These are phyloP conservation scores for Myotis davidii DNA, from an alignment of 2,113 vertebrate species.

Conservation along the genomic window DNA sequence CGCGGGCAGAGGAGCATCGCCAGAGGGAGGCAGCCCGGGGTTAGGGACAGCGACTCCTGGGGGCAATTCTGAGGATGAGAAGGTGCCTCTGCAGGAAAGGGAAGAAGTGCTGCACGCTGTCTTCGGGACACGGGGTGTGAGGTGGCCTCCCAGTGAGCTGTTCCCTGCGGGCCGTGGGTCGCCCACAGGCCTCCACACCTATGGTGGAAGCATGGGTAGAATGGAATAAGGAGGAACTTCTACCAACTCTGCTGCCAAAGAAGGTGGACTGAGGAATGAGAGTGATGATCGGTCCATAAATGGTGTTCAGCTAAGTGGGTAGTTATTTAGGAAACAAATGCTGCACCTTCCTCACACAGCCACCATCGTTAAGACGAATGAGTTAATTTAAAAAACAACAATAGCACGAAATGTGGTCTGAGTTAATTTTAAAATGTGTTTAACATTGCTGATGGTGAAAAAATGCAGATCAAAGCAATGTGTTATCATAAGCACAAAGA, in stretches of 20 bases:
- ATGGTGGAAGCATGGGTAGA: fast-evolving
- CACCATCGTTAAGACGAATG: background rate
- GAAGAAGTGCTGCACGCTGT: fast-evolving
- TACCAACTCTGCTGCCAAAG: fast-evolving
- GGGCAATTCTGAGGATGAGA: background rate
- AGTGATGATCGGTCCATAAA: fast-evolving
- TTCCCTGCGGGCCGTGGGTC: background rate
- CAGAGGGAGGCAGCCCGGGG: too few species aligned
- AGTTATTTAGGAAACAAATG: background rate
- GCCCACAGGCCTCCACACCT: background rate
- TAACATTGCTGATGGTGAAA: too few species aligned
- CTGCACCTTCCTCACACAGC: fast-evolving
- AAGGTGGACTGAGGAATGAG: too few species aligned
- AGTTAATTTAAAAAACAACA: background rate
- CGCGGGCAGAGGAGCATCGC: background rate
- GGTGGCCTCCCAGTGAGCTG: fast-evolving
- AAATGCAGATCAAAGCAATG: background rate
- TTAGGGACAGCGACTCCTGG: too few species aligned
- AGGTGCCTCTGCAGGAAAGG: background rate
- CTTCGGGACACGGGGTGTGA: fast-evolving
- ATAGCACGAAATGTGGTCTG: background rate
- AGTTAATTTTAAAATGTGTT: background rate
- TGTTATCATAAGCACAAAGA: fast-evolving
- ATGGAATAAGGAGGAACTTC: background rate
- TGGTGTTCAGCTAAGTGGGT: fast-evolving